Base-by-base conservation (phyloP, 1,140 invertebrate genomes). In the Oryzaephilus surinamensis region DNA sequence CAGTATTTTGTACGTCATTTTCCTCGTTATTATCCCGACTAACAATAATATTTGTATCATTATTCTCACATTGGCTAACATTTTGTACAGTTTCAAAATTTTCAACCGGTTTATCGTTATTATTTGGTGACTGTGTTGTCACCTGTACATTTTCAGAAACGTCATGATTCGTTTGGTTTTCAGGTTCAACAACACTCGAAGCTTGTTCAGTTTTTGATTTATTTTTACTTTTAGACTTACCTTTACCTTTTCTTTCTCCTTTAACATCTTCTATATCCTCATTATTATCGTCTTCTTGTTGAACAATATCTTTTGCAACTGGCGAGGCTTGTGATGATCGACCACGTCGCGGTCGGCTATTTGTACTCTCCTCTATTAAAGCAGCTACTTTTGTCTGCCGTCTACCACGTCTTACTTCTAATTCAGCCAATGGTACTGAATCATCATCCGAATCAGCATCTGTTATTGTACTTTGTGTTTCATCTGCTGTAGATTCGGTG, bases 171-270 rank as follows among this genome's bases (percentile, higher is more conserved):
- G 50, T 57, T 50, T 54, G 45, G 43, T 38, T 50, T 51, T 56
- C 53, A 24, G 39, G 18, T 32, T 48, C 46, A 41, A 32, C 45
- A 42, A 41, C 29, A 20, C 30, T 32, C 32, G 38, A 32, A 33
- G 44, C 41, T 26, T 47, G 50, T 48, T 55, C 50, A 48, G 41
- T 46, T 46, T 60, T 57, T 49, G 50, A 50, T 36, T 50, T 55
- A 55, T 52, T 45, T 60, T 55, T 55, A 58, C 47, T 49, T 54
- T 56, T 58, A 55, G 56, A 60, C 58, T 60, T 60, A 60, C 58
- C 58, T 60, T 58, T 55, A 44, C 41, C 45, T 38, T 48, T 50
- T 42, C 53, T 50, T 36, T 44, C 28, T 47, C 45, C 27, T 47
- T 42, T 16, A 38, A 23, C 16, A 18, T 14, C 35, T 47, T 47